These are phyloP conservation scores for Callithrix jacchus DNA, from an alignment of 2,113 vertebrate species.

Conservation along the genomic window DNA sequence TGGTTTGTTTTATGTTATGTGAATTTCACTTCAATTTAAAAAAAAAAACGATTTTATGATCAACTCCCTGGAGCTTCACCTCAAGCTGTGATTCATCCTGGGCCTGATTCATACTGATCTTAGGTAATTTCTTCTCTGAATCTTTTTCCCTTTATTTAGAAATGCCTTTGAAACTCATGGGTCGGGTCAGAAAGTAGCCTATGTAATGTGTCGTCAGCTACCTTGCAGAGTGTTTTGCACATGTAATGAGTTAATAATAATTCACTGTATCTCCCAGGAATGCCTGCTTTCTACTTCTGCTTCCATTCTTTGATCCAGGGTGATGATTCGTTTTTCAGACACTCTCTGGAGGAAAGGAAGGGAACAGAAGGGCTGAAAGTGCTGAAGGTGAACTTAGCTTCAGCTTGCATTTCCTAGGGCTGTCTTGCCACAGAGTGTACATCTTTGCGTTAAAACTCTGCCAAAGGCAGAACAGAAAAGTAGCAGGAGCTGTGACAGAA, in stretches of 20 bases:
- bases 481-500: not conserved
- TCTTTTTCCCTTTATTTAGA: slow-evolving; percentile 21
- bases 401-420: not conserved
- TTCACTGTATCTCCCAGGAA: not conserved
- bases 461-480: not conserved
- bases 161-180: slow-evolving; percentile 39
- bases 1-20: not conserved
- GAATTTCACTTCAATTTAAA: not conserved
- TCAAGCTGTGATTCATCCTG: not conserved
- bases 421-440: not conserved
- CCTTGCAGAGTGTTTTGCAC: not conserved
- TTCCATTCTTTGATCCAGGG: not conserved
- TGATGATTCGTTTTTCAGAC: not conserved
- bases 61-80: not conserved
- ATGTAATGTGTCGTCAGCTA: not conserved
- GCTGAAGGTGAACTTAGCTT: not conserved
- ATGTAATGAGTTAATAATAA: not conserved
- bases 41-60: not conserved
- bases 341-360: not conserved
- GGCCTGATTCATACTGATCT: not conserved
- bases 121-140: not conserved
- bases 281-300: not conserved
- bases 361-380: not conserved
- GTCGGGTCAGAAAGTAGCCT: not conserved
- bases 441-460: not conserved